Evolutionary conservation across 2,797 vertebrate genomes (phyloP).

Genomic region (Sebastes aleutianus): DNA sequence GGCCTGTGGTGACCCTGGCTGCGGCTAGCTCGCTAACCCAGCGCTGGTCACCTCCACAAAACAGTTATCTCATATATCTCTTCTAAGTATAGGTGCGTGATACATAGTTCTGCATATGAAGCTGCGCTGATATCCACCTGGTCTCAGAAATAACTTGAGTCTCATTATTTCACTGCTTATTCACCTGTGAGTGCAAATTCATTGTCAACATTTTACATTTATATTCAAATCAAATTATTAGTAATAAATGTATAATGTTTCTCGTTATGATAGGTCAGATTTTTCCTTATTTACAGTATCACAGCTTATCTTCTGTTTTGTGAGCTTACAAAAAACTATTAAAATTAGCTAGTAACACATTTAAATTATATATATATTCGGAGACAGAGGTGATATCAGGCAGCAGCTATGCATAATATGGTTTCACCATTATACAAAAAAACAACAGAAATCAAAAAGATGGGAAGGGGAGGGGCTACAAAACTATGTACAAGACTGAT

Average conservation of each 20-base stretch:
- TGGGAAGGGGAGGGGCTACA: constrained; percentile 66
- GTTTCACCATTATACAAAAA: constrained; percentile 75
- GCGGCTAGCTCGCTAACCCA: constrained; percentile 57
- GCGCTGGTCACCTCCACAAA: constrained; percentile 78
- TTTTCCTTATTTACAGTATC: constrained; percentile 51
- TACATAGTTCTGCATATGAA: constrained; percentile 69
- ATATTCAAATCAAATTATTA: constrained; percentile 22
- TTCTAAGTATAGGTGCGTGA: constrained; percentile 73
- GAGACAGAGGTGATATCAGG: constrained; percentile 71
- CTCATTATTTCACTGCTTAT: background rate
- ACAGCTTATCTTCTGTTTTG: constrained; percentile 48
- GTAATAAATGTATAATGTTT: constrained; percentile 6
- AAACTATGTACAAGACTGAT: constrained; percentile 87
- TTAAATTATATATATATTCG: constrained; percentile 20
- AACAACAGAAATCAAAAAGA: constrained; percentile 57
- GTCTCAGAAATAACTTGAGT: constrained; percentile 60
- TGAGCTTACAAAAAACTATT: constrained; percentile 23
- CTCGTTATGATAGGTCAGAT: constrained; percentile 19
- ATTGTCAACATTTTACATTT: constrained; percentile 19
- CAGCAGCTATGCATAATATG: constrained; percentile 67
- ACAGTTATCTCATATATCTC: constrained; percentile 79
- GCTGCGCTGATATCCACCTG: constrained; percentile 64
- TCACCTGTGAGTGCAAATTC: constrained; percentile 42
- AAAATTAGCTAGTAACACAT: background rate
- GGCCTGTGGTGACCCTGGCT: constrained; percentile 77